These are phyloP conservation scores for Psococerastis gibbosa DNA, from an alignment of 2,888 invertebrate species.

Conservation along the genomic window DNA sequence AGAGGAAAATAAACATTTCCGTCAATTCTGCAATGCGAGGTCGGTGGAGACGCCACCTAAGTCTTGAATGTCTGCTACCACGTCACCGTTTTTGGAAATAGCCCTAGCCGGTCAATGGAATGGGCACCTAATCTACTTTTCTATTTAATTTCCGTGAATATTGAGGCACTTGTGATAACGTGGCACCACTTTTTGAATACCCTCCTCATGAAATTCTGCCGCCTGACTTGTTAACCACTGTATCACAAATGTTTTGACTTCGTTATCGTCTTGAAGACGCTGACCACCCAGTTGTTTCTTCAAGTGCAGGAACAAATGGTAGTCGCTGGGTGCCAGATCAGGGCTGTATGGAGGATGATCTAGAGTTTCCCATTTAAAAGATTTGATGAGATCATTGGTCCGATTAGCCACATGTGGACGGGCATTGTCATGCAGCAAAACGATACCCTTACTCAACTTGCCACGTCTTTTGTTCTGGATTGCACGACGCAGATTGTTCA, in stretches of 20 bases:
- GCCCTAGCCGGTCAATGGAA: too few species aligned
- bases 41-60: too few species aligned
- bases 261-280: constrained; percentile 11
- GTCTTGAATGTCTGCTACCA: too few species aligned
- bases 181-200: constrained; percentile 15
- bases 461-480: too few species aligned
- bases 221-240: constrained; percentile 8
- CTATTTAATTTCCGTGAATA: constrained; percentile 11
- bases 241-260: constrained; percentile 10
- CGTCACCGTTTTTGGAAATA: too few species aligned
- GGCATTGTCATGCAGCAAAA: too few species aligned
- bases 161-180: constrained; percentile 16
- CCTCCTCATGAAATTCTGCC: constrained; percentile 7
- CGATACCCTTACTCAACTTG: too few species aligned
- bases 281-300: constrained; percentile 13
- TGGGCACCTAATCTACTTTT: constrained; percentile 11
- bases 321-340: neutral
- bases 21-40: too few species aligned
- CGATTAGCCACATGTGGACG: too few species aligned
- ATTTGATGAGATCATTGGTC: constrained; percentile 12
- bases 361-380: constrained; percentile 11
- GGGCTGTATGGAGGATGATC: constrained; percentile 8
- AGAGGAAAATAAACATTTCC: too few species aligned
- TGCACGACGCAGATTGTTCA: too few species aligned
- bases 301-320: constrained; percentile 12